A percentile compares a stretch with the other conserved stretches of the same genome.
These are phyloP conservation scores for Diglossa cyanea DNA, from an alignment of 2,797 vertebrate genomes.

Conservation along the genomic window DNA sequence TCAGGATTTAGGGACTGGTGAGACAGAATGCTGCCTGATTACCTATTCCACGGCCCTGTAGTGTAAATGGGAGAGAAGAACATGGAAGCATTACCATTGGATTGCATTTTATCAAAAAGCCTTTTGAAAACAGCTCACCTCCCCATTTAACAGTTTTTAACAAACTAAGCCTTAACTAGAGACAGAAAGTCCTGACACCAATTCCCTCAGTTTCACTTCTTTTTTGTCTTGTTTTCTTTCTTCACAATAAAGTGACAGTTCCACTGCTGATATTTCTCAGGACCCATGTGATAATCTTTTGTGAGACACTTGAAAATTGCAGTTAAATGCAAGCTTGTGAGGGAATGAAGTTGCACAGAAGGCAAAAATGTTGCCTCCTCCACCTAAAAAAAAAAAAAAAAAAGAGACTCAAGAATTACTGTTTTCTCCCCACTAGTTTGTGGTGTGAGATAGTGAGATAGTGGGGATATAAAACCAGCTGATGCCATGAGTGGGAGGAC, in stretches of 20 bases:
- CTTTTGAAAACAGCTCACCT: background rate
- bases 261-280: background rate
- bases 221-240: background rate
- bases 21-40: background rate
- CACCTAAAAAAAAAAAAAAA: background rate
- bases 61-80: background rate
- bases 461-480: background rate
- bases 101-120: background rate
- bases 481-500: conserved; percentile 31
- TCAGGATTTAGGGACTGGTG: background rate
- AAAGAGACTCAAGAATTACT: background rate
- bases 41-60: background rate
- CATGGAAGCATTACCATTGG: background rate
- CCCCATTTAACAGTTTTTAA: background rate
- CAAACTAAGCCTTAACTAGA: background rate
- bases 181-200: background rate
- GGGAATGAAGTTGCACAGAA: background rate
- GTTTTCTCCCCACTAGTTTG: conserved; percentile 11
- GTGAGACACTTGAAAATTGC: background rate
- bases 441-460: background rate
- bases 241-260: background rate
- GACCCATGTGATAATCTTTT: background rate
- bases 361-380: background rate
- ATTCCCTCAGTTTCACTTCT: background rate
- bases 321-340: background rate